Percentiles rank a stretch among this genome's conserved stretches.
These are phyloP conservation scores for Aphidius gifuensis DNA, from an alignment of 1,140 invertebrate genomes.

Conservation along the genomic window DNA sequence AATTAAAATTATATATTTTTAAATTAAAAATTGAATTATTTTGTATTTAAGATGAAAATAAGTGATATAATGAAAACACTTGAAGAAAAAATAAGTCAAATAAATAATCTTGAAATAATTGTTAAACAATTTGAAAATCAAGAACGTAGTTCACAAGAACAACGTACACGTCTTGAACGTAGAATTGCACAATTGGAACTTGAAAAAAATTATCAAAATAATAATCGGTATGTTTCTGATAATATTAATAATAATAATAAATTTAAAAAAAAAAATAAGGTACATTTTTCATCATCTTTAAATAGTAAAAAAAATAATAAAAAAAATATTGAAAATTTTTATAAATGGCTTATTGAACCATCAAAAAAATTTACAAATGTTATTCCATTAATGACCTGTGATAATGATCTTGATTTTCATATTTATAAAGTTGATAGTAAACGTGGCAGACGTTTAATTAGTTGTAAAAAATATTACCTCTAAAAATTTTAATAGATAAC, in stretches of 20 bases:
- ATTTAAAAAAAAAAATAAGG: neutral
- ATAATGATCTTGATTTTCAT: slow-evolving; percentile 8
- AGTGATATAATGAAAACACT: slow-evolving; percentile 36
- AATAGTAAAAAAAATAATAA: no score
- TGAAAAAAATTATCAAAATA: slow-evolving; percentile 37
- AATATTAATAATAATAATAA: neutral
- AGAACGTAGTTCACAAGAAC: slow-evolving; percentile 58
- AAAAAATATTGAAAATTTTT: slow-evolving; percentile 22
- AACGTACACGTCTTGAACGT: slow-evolving; percentile 61
- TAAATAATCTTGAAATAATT: slow-evolving; percentile 59
- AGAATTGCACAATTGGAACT: slow-evolving; percentile 61
- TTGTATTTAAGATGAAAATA: no score
- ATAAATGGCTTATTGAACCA: slow-evolving; percentile 28
- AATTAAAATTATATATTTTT: no score
- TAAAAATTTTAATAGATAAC: no score
- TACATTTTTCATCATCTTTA: neutral
- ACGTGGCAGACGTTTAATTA: slow-evolving; percentile 23
- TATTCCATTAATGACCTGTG: neutral
- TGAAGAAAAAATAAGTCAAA: slow-evolving; percentile 58
- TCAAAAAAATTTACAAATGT: neutral
- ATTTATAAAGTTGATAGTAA: slow-evolving; percentile 16
- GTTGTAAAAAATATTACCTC: no score
- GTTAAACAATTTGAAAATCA: slow-evolving; percentile 62
- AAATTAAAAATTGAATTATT: no score
- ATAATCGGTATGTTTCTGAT: slow-evolving; percentile 40